These are phyloP conservation scores for Drosophila histrio DNA, from an alignment of 2,888 invertebrate genomes.

Conservation along the genomic window DNA sequence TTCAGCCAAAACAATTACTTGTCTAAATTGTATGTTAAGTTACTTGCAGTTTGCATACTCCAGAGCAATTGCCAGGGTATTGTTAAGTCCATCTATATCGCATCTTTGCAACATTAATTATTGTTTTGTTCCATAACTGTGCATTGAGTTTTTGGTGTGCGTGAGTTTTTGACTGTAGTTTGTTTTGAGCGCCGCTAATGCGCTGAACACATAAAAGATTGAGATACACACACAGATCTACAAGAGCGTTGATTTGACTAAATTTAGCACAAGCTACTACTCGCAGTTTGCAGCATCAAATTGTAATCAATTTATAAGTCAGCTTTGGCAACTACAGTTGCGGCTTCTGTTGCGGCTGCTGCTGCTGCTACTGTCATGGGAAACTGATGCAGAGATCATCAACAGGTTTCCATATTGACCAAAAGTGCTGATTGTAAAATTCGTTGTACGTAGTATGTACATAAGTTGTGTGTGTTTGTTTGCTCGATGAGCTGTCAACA, in stretches of 20 bases:
- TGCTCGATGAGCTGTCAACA: slow-evolving; percentile 60
- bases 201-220: slow-evolving; percentile 58
- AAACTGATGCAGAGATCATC: slow-evolving; percentile 54
- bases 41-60: background rate
- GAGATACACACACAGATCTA: slow-evolving; percentile 40
- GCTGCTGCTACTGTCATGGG: slow-evolving; percentile 42
- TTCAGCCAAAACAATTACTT: background rate
- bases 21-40: background rate
- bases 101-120: background rate
- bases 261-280: slow-evolving; percentile 55
- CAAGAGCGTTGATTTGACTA: slow-evolving; percentile 73
- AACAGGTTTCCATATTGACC: slow-evolving; percentile 61
- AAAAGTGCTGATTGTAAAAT: slow-evolving; percentile 32
- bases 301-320: slow-evolving; percentile 64
- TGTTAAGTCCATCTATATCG: background rate
- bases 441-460: background rate
- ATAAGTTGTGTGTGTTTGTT: slow-evolving; percentile 40
- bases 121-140: slow-evolving; percentile 49
- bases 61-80: slow-evolving; percentile 4
- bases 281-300: slow-evolving; percentile 50
- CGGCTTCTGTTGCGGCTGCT: slow-evolving; percentile 13
- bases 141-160: slow-evolving; percentile 43
- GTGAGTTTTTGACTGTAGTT: slow-evolving; percentile 18
- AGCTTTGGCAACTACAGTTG: slow-evolving; percentile 2
- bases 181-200: slow-evolving; percentile 62